phyloP scores from a whole-genome alignment of 2,113 vertebrate species.

The Cricetomys ansorgei region DNA sequence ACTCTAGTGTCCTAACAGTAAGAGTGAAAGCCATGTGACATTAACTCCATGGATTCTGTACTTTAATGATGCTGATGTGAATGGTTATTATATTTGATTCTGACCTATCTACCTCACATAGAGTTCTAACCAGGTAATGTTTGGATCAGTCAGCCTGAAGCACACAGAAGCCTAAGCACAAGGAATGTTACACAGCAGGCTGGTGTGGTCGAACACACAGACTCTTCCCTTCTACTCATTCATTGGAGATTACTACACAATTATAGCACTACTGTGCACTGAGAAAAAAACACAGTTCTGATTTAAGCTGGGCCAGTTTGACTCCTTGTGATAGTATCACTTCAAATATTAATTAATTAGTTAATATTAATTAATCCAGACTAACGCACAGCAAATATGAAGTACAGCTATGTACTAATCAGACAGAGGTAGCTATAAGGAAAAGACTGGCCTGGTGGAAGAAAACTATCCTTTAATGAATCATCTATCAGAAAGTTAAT shows the following conservation, averaged over 20 bases:
- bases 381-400: neutral
- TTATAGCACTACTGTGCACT: neutral
- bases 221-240: neutral
- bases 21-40: neutral
- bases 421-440: neutral
- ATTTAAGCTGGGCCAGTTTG: neutral
- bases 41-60: neutral
- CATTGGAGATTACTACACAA: constrained; percentile 2
- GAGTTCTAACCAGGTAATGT: neutral
- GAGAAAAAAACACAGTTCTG: neutral
- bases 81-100: constrained; percentile 23
- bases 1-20: constrained; percentile 8
- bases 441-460: neutral
- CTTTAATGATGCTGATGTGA: neutral
- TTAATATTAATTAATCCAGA: no score
- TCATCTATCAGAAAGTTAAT: neutral
- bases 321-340: neutral
- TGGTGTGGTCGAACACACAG: neutral
- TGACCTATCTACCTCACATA: neutral
- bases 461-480: neutral
- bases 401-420: neutral
- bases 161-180: constrained; percentile 1
- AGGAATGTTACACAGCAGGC: neutral
- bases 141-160: neutral
- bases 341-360: constrained; percentile 16